Conservation (phyloP, 2,888 invertebrate genomes). For the Heliconius ethilla region DNA sequence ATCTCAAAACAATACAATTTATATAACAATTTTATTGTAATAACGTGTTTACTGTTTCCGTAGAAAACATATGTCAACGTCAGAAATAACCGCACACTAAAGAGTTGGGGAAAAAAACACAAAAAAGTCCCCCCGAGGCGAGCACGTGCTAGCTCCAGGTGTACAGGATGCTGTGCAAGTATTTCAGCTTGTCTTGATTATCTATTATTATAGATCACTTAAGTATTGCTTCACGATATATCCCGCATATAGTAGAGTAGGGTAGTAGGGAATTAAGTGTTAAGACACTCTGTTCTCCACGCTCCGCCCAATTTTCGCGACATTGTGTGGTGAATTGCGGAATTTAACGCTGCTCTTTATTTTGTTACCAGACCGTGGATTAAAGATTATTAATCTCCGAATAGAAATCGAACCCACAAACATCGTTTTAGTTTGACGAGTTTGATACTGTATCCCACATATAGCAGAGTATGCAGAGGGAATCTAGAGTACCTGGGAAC, state of each 20-base stretch:
- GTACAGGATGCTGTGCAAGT: conserved; percentile 48
- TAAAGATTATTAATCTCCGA: too few species aligned
- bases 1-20: neutral
- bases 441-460: too few species aligned
- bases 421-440: too few species aligned
- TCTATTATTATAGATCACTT: neutral
- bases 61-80: conserved; percentile 32
- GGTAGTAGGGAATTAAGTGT: neutral
- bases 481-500: too few species aligned
- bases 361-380: too few species aligned
- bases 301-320: too few species aligned
- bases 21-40: neutral
- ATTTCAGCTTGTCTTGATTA: conserved; percentile 30
- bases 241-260: neutral
- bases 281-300: neutral
- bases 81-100: conserved; percentile 37
- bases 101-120: conserved; percentile 42
- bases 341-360: too few species aligned
- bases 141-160: conserved; percentile 53
- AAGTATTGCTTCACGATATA: neutral
- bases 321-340: too few species aligned
- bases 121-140: conserved; percentile 39
- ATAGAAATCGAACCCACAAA: too few species aligned
- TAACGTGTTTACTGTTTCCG: neutral
- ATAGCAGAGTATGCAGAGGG: too few species aligned